Evolutionary conservation across 2,888 invertebrate genomes (phyloP), one percentile per base, ranked within the genome.

Genomic region (Notocelia uddmanniana): DNA sequence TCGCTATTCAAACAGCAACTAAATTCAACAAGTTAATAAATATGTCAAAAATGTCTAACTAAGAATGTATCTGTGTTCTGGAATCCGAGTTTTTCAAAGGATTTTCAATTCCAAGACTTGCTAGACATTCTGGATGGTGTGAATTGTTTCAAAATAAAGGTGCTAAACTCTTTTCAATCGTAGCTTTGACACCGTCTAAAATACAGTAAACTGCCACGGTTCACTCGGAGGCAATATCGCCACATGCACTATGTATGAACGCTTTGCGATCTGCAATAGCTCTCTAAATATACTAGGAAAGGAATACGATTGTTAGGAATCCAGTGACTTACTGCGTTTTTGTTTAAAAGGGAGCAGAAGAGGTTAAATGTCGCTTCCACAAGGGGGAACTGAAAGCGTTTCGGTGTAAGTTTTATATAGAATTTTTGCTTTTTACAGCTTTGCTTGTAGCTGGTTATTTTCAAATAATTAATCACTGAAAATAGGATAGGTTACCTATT

Each of bases 241-340:
- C 45, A 45, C 63, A 74, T 79, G 76, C 77, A 78, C 74, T 78
- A 80, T 80, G 80, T 79, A 80, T 80, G 80, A 78, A 77, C 45
- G 67, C 23, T 71, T 66, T 70, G 58, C 57, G 34, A 52, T 64
- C 64, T 64, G 41, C 50, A 52, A 50, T 52, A 15, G 37, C 37
- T 64, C 52, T 64, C 21, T 37, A 31, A 23, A 15, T 63, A 31
- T 10, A 48, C 15, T 19, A 21, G 48, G 21, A 54, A 48, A 9
- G 11, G 5, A 67, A 15, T 13, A 15, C 18, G 23, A 23, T 21
- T 21, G 45, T 41, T 15, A 9, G 37, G 54, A 58, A 21, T 26
- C 41, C 15, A 70, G 64, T 0, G 41, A 18, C 13, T 64, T 52
- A n/a, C 13, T 31, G 0, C 18, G 31, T 52, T 62, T 23, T 34